Conservation (phyloP, 1,140 invertebrate genomes). For the Temnothorax nylanderi region DNA sequence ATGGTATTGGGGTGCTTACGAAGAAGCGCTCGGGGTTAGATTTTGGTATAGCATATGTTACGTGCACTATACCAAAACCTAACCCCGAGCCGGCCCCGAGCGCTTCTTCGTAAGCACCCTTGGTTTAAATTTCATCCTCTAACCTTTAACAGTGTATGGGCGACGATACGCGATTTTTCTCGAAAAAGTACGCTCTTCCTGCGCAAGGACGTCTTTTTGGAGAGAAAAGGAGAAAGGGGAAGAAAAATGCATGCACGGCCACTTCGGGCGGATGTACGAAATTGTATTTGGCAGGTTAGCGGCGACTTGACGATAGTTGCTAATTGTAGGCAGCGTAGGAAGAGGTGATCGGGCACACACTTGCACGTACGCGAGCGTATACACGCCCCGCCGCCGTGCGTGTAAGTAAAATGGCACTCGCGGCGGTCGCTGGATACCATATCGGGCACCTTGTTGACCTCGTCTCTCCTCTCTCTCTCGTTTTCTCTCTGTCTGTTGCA, state of each 20-base stretch:
- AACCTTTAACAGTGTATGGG: too few relatives aligned
- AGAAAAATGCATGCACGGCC: background rate
- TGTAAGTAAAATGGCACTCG: slow-evolving; percentile 80
- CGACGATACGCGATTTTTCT: background rate
- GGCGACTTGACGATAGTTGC: slow-evolving; percentile 70
- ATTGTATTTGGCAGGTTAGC: slow-evolving; percentile 71
- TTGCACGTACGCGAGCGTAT: slow-evolving; percentile 57
- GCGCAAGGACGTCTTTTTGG: background rate
- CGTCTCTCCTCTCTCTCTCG: slow-evolving; percentile 80
- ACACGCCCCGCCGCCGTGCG: slow-evolving; percentile 48
- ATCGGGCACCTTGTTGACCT: slow-evolving; percentile 86
- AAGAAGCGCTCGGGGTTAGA: too few relatives aligned
- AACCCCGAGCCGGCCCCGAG: too few relatives aligned
- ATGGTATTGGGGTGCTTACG: too few relatives aligned
- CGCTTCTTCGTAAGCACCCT: too few relatives aligned
- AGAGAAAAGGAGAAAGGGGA: background rate
- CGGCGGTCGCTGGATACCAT: slow-evolving; percentile 83
- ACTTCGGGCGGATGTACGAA: slow-evolving; percentile 57
- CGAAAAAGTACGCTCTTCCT: background rate
- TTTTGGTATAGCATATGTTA: too few relatives aligned
- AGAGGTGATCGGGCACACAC: slow-evolving; percentile 42
- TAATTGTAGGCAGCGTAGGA: slow-evolving; percentile 78
- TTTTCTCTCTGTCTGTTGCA: slow-evolving; percentile 72
- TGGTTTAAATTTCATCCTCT: too few relatives aligned
- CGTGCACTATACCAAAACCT: too few relatives aligned